Percentiles rank a stretch among this genome's conserved stretches.
Evolutionary conservation across 2,888 invertebrate genomes (phyloP).

Genomic region (Thecophora atra): DNA sequence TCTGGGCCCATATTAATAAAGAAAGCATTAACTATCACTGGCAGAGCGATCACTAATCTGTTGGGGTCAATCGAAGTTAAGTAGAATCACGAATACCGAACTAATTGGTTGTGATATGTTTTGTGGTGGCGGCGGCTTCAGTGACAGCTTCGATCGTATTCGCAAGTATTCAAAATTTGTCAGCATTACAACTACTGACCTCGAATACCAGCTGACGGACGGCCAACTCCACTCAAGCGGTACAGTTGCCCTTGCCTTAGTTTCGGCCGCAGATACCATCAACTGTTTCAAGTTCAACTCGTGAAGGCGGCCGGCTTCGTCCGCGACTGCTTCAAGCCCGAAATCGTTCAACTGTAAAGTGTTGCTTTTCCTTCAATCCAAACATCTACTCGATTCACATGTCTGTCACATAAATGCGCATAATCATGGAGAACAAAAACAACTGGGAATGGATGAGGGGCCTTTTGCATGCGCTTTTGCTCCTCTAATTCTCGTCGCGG

Average conservation of each 20-base stretch:
- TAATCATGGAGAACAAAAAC: slow-evolving; percentile 19
- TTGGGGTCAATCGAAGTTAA: slow-evolving; percentile 68
- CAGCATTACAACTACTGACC: slow-evolving; percentile 28
- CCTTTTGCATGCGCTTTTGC: slow-evolving; percentile 25
- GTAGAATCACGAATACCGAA: slow-evolving; percentile 68
- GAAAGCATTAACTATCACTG: slow-evolving; percentile 13
- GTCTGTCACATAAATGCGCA: slow-evolving; percentile 43
- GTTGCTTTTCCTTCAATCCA: not conserved
- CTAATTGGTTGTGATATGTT: slow-evolving; percentile 64
- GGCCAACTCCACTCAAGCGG: not conserved
- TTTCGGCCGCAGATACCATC: slow-evolving; percentile 19
- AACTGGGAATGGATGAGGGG: not conserved
- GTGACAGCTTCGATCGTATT: not conserved
- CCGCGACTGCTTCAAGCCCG: not conserved
- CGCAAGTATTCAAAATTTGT: not conserved
- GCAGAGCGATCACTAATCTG: slow-evolving; percentile 60
- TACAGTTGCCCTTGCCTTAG: slow-evolving; percentile 18
- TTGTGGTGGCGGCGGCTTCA: not conserved
- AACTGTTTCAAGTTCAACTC: slow-evolving; percentile 32
- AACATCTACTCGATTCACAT: slow-evolving; percentile 53
- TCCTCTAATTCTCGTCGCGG: slow-evolving; percentile 28
- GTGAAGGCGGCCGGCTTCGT: slow-evolving; percentile 15
- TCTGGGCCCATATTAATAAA: slow-evolving; percentile 12
- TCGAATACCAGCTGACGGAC: slow-evolving; percentile 26
- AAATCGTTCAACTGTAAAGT: slow-evolving; percentile 32